A percentile compares a stretch with the other conserved stretches of the same genome.
Evolutionary conservation across 2,888 invertebrate genomes (phyloP).

Genomic region (Hemistola chrysoprasaria): DNA sequence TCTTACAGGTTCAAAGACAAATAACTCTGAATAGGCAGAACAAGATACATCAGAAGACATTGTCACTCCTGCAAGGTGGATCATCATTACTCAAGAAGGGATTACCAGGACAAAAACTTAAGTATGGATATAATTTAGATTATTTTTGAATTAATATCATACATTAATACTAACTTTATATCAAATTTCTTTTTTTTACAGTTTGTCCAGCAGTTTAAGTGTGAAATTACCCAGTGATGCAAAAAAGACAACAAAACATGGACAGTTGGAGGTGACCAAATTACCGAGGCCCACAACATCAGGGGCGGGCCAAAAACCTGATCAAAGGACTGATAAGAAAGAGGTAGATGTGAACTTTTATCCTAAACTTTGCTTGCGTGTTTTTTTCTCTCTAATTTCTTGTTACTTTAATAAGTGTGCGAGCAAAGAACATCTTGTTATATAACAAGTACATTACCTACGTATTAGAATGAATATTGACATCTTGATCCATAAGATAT

Average conservation of each 20-base stretch:
- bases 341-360: too few relatives aligned
- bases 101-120: conserved; percentile 64
- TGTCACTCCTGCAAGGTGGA: conserved; percentile 88
- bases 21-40: conserved; percentile 88
- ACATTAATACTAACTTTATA: background rate
- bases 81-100: conserved; percentile 77
- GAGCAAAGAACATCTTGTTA: too few relatives aligned
- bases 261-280: conserved; percentile 69
- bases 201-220: conserved; percentile 73
- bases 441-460: too few relatives aligned
- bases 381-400: too few relatives aligned
- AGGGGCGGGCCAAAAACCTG: conserved; percentile 49
- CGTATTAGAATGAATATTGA: too few relatives aligned
- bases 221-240: conserved; percentile 72
- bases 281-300: conserved; percentile 64
- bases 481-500: too few relatives aligned
- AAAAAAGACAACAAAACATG: conserved; percentile 66
- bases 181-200: conserved; percentile 46
- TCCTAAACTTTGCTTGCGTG: too few relatives aligned
- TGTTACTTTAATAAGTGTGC: too few relatives aligned
- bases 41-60: conserved; percentile 86
- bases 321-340: conserved; percentile 62
- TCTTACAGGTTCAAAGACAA: conserved; percentile 86
- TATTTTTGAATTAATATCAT: conserved; percentile 3
- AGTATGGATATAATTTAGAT: conserved; percentile 49